Base-by-base conservation (phyloP, 2,797 vertebrate species). In the Falco concolor region DNA sequence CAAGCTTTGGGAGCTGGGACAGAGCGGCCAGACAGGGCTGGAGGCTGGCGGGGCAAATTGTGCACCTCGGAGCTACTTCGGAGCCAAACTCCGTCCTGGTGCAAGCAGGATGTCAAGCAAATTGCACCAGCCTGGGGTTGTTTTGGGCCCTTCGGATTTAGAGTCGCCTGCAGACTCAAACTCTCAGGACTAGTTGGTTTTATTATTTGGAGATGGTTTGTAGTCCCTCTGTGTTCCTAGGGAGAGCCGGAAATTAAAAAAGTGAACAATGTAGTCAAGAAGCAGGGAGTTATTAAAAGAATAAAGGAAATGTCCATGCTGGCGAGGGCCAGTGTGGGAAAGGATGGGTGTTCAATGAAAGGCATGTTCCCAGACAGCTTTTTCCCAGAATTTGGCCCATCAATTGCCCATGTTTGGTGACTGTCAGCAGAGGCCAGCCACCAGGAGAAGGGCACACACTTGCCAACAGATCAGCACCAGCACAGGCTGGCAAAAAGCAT, bases 281-380 rank as follows among this genome's bases (percentile, higher is more conserved):
- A 65, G n/a, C 0, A 0, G 56, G 32, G 75, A 76, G 34, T 73
- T 60, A 15, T 53, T 56, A n/a, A 52, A 36, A 7, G n/a, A n/a
- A 44, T 34, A 27, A 77, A 86, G 77, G 56, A 78, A 78, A 81
- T 2, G 17, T 42, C 67, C 59, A 8, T 12, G 53, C 28, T 60
- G 70, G 74, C 0, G 0, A 72, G 47, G 54, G 73, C 59, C 2
- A 2, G 10, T 3, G 4, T n/a, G 60, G 72, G 87, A 75, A 59
- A 42, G 38, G 52, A 28, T 21, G 47, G 64, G 32, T 90, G 42
- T 9, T 60, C 72, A n/a, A 8, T 9, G 5, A 47, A 47, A 85
- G 34, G 20, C 9, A 1, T 2, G 0, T 25, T 74, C 56, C 54
- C 68, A 83, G 16, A 9, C 20, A 27, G 8, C 67, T 47, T 32